Percentiles rank a stretch among this genome's conserved stretches.
These are phyloP conservation scores for Scaptomyza reducta DNA, from an alignment of 2,888 invertebrate species.

Conservation along the genomic window DNA sequence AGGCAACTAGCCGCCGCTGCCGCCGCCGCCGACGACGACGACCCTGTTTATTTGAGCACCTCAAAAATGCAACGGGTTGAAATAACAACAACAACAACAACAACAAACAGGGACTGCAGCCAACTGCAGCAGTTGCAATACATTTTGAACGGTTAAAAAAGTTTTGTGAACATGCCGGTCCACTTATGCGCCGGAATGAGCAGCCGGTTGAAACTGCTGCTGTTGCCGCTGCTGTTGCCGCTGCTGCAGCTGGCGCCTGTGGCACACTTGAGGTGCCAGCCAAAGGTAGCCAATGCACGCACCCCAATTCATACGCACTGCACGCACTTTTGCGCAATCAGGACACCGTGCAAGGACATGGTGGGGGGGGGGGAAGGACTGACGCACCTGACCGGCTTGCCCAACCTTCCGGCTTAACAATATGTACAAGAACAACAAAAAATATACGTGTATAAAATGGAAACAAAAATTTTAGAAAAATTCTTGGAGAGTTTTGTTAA, in stretches of 20 bases:
- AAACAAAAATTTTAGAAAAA: constrained; percentile 1
- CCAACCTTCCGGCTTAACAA: constrained; percentile 57
- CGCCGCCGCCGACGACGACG: constrained; percentile 55
- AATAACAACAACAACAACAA: constrained; percentile 44
- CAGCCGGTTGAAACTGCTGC: constrained; percentile 34
- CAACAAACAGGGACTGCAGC: constrained; percentile 30
- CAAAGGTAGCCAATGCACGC: constrained; percentile 46
- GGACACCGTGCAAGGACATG: constrained; percentile 42
- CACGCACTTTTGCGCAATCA: constrained; percentile 77
- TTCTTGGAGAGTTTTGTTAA: constrained; percentile 41
- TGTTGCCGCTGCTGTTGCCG: constrained; percentile 9
- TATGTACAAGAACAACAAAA: constrained; percentile 18
- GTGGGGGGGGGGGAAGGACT: neutral
- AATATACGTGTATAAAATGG: neutral
- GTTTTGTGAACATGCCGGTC: constrained; percentile 77
- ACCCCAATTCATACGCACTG: constrained; percentile 46
- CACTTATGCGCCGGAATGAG: constrained; percentile 75
- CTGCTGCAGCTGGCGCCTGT: constrained; percentile 34
- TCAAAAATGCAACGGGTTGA: constrained; percentile 64
- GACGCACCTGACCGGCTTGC: constrained; percentile 25
- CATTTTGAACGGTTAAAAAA: constrained; percentile 76
- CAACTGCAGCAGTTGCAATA: constrained; percentile 67
- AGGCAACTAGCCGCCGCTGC: constrained; percentile 50
- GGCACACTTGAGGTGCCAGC: constrained; percentile 57
- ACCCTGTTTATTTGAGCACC: constrained; percentile 78